Conservation (phyloP, 1,140 invertebrate genomes). For the Tyrophagus putrescentiae region DNA sequence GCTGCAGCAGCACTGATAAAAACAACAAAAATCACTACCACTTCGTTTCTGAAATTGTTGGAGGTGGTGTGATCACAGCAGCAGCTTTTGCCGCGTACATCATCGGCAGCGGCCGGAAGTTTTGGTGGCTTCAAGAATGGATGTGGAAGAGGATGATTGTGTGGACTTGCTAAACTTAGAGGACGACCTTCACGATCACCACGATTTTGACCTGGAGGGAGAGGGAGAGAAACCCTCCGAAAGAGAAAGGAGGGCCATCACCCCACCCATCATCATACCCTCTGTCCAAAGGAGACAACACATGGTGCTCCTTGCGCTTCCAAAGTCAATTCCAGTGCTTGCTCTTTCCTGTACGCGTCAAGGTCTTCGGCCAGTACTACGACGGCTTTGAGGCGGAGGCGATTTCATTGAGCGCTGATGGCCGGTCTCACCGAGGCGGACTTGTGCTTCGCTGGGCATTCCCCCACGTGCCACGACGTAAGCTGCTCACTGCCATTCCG, state of each 20-base stretch:
- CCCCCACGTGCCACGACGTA: slow-evolving; percentile 62
- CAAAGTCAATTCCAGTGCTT: slow-evolving; percentile 18
- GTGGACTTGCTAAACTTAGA: no score
- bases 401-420: slow-evolving; percentile 79
- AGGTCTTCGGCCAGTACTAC: slow-evolving; percentile 55
- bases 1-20: no score
- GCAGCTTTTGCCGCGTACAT: slow-evolving; percentile 40
- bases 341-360: slow-evolving; percentile 62
- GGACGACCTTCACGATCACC: slow-evolving; percentile 26
- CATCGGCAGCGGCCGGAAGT: slow-evolving; percentile 57
- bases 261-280: not conserved
- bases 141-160: no score
- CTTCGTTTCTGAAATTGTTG: slow-evolving; percentile 26
- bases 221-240: slow-evolving; percentile 21
- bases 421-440: slow-evolving; percentile 74
- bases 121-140: slow-evolving; percentile 47
- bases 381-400: slow-evolving; percentile 64
- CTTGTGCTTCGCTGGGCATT: slow-evolving; percentile 59
- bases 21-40: no score
- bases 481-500: slow-evolving; percentile 66
- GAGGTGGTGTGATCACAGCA: slow-evolving; percentile 27
- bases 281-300: slow-evolving; percentile 23
- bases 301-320: slow-evolving; percentile 7
- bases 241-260: no score
- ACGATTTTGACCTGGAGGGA: slow-evolving; percentile 30